These are phyloP conservation scores for Forbesichthys agassizii DNA, from an alignment of 2,113 vertebrate genomes.

Conservation along the genomic window DNA sequence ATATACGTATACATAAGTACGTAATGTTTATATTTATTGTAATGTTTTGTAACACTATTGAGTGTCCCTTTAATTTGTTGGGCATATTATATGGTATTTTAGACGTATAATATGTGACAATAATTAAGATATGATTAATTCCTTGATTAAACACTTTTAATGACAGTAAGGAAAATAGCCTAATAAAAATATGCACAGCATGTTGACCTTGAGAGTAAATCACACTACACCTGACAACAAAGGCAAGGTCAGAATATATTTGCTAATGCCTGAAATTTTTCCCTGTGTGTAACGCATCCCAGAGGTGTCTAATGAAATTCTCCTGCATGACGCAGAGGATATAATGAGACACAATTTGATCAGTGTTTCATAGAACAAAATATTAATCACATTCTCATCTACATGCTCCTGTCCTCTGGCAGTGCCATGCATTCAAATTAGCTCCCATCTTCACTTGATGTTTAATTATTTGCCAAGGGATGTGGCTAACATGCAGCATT, in stretches of 20 bases:
- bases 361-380: constrained; percentile 50
- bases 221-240: constrained; percentile 28
- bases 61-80: too few relatives aligned
- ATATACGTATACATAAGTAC: too few relatives aligned
- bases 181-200: too few relatives aligned
- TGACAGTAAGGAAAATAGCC: too few relatives aligned
- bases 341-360: constrained; percentile 53
- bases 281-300: constrained; percentile 16
- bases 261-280: constrained; percentile 37
- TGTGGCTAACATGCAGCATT: constrained; percentile 3
- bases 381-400: constrained; percentile 50
- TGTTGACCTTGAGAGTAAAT: constrained; percentile 44
- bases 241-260: constrained; percentile 51
- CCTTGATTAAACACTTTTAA: too few relatives aligned
- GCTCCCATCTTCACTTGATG: constrained; percentile 4
- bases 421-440: constrained; percentile 32
- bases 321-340: constrained; percentile 24
- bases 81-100: too few relatives aligned
- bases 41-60: too few relatives aligned
- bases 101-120: too few relatives aligned
- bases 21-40: neutral
- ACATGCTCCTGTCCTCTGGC: constrained; percentile 14
- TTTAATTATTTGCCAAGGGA: neutral
- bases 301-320: constrained; percentile 50
- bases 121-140: too few relatives aligned